Base-by-base conservation (phyloP, 1,140 invertebrate genomes). In the Pseudomyrmex concolor region DNA sequence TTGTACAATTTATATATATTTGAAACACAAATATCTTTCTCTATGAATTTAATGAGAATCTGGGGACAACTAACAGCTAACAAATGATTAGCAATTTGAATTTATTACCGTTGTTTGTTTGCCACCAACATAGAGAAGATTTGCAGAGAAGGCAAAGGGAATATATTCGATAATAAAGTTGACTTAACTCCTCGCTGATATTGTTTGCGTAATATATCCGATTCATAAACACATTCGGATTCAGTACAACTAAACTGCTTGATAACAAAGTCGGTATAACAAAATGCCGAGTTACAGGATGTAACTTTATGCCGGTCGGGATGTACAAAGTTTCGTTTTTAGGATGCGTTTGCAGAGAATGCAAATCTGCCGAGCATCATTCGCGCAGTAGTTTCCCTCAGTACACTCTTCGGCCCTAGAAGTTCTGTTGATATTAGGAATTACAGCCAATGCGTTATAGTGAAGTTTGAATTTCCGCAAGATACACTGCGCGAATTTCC, bases 351-450 rank as follows among this genome's bases (percentile, higher is more conserved):
- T 51, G 76, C 66, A 70, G 54, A 70, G 54, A 80, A 80, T 71
- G 66, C 54, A 80, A 71, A 80, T 80, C 66, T 59, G 50, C 13
- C 25, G 67, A 71, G 66, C 76, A 80, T 80, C 66, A 68, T 80
- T 80, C 68, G 76, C 66, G 66, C 66, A 50, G 45, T 59, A 70
- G 76, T 71, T 80, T 68, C 54, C 43, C 22, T 60, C 19, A 43
- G 76, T 19, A n/a, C 59, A 70, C 50, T 67, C 19, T 4, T 34
- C 34, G 12, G n/a, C 25, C 66, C 54, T 7, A 34, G 59, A 70
- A 80, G 66, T 80, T 80, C 54, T 80, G 64, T 80, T 71, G 76
- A 80, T 80, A 80, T 80, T 80, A 59, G 66, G 66, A 80, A 80
- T 80, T 80, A 80, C 66, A 80, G 66, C n/a, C 76, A 60, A 80